Evolutionary conservation across 2,797 vertebrate species (phyloP), one percentile per base, ranked within the genome.

Genomic region (Neostethus bicornis): DNA sequence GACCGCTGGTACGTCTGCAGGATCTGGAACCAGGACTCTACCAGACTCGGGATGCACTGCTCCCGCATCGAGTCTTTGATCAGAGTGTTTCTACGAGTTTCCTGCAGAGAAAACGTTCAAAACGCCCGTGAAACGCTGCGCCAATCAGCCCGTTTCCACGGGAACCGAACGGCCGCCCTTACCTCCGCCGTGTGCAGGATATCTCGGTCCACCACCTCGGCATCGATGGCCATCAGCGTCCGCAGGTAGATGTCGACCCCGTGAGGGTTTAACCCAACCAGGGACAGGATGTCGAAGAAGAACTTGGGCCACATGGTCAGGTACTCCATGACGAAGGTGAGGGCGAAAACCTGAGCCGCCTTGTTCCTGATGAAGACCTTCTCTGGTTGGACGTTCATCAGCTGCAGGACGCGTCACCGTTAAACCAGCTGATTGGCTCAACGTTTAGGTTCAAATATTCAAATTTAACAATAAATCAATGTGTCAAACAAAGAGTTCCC

Each of bases 1-100:
- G 86, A 91, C 51, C 87, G 95, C 81, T 99, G 96, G 80, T 96
- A 99, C 1, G 93, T 94, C 64, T 96, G 94, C 72, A 99, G 90
- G 86, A 99, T 98, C 93, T 97, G 96, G 90, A 95, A 98, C 97
- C 97, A 99, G 1, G 97, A 99, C 87, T 98, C 95, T 78, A 98
- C 97, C 85, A 99, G 90, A 79, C 89, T 94, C 60, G 95, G 96
- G 91, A 99, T 96, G 91, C 95, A 96, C 74, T 94, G 95, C 82
- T 98, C 96, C 70, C 97, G 84, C 97, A 99, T 99, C 66, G 82
- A 70, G 87, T 99, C 97, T 81, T 99, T 99, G 80, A 99, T 94
- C 42, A 98, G 70, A 0, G 94, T 97, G 88, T 99, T 99, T 51
- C 97, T 93, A 13, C 95, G 93, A 0, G 93, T 95, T 77, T 96